Base-by-base conservation (phyloP, 2,888 invertebrate species). In the Napeogenes inachia region DNA sequence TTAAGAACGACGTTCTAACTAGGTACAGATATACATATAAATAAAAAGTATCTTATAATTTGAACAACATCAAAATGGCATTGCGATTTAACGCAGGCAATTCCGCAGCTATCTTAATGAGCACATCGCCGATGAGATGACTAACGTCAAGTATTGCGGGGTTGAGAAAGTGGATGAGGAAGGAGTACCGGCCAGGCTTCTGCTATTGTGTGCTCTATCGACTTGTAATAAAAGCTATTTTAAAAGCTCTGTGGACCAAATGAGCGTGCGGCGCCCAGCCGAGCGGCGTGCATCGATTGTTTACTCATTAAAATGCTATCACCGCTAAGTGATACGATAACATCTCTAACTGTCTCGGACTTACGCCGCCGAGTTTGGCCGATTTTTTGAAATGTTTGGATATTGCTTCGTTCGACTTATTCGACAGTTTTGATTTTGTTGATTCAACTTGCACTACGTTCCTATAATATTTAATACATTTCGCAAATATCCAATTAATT, bases 261-360 rank as follows among this genome's bases (percentile, higher is more conserved):
- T 21, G 68, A 70, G 69, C 68, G 89, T 87, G 89, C 87, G 89
- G 86, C 88, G 73, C 75, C 89, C 89, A 80, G 75, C 86, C 61
- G 89, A 63, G 90, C 84, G 78, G 81, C 90, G 89, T 88, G 89
- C 87, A 87, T 87, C 89, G 89, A 90, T 90, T 90, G 90, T 90
- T 90, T 90, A 89, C 89, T 90, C 90, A 90, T 90, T 90, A 90
- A 88, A 89, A 88, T 87, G 79, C 85, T 88, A 87, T 88, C 89
- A 81, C 85, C 78, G 85, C 81, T 81, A 82, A 84, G 82, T 72
- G 75, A 58, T 63, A 53, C 71, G 89, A 90, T 90, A 89, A 74
- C 82, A 89, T 89, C 90, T 87, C 77, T 86, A 86, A 88, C 88
- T 87, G 88, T 87, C 82, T 79, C 74, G 74, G 70, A 59, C 61